Evolutionary conservation across 2,113 vertebrate genomes (phyloP).

Genomic region (Hemiprocne comata): DNA sequence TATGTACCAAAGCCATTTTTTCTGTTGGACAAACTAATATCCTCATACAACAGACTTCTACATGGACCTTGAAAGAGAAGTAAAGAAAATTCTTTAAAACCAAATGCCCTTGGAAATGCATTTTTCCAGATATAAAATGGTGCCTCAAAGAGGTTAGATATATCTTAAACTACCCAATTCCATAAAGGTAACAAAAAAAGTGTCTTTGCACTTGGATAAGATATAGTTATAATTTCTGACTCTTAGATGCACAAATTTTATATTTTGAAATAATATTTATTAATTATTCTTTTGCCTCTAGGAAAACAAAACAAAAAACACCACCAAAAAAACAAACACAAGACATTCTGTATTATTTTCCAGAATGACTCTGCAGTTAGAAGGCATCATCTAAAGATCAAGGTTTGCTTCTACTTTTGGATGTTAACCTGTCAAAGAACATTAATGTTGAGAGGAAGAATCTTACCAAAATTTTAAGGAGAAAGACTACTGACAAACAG

Average conservation of each 20-base stretch:
- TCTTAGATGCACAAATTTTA: background rate
- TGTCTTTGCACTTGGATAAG: background rate
- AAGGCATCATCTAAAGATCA: background rate
- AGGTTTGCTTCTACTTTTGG: background rate
- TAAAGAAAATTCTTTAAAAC: conserved; percentile 51
- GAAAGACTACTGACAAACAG: background rate
- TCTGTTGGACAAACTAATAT: conserved; percentile 53
- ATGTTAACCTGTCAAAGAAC: background rate
- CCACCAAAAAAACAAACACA: rapidly evolving
- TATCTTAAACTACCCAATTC: background rate
- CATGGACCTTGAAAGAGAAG: conserved; percentile 47
- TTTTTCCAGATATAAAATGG: conserved; percentile 44
- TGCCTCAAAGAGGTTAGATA: conserved; percentile 8
- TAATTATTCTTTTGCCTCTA: background rate
- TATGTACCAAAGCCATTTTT: conserved; percentile 65
- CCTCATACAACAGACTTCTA: conserved; percentile 43
- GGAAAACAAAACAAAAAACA: background rate
- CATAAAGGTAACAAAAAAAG: background rate
- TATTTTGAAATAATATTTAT: background rate
- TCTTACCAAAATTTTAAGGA: background rate
- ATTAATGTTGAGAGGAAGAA: background rate
- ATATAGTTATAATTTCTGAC: background rate
- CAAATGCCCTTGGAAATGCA: conserved; percentile 15
- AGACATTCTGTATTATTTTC: background rate
- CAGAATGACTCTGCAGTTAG: background rate